A percentile compares a stretch with the other conserved stretches of the same genome.
Conservation (phyloP, 2,797 vertebrate species). For the Scolopax rusticola region DNA sequence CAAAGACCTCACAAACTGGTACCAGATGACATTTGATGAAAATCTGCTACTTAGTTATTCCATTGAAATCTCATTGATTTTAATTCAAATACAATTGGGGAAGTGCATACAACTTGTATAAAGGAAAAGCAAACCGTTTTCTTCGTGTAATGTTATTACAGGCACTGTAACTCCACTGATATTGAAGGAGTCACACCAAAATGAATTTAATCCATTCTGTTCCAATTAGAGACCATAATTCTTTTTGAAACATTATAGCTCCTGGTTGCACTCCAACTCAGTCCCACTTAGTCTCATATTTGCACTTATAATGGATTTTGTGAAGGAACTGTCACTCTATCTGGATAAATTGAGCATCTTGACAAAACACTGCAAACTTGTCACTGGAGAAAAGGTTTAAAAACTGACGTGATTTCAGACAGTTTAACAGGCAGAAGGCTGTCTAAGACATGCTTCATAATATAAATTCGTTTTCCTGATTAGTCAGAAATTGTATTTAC, state of each 20-base stretch:
- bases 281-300: conserved; percentile 50
- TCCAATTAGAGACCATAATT: background rate
- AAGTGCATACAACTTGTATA: background rate
- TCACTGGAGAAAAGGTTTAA: conserved; percentile 36
- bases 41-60: background rate
- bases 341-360: conserved; percentile 44
- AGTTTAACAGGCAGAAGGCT: conserved; percentile 46
- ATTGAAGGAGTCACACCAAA: background rate
- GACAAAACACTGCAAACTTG: conserved; percentile 55
- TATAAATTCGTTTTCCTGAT: conserved; percentile 52
- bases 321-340: conserved; percentile 36
- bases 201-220: background rate
- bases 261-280: background rate
- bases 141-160: background rate
- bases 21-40: background rate
- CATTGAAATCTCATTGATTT: background rate
- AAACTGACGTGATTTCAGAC: conserved; percentile 48
- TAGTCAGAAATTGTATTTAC: conserved; percentile 68
- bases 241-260: conserved; percentile 1
- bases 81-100: background rate
- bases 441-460: conserved; percentile 48
- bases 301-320: conserved; percentile 57
- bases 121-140: background rate
- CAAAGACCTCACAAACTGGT: background rate
- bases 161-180: background rate